phyloP scores from a whole-genome alignment of 2,113 vertebrate species.

The Brienomyrus longianalis region DNA sequence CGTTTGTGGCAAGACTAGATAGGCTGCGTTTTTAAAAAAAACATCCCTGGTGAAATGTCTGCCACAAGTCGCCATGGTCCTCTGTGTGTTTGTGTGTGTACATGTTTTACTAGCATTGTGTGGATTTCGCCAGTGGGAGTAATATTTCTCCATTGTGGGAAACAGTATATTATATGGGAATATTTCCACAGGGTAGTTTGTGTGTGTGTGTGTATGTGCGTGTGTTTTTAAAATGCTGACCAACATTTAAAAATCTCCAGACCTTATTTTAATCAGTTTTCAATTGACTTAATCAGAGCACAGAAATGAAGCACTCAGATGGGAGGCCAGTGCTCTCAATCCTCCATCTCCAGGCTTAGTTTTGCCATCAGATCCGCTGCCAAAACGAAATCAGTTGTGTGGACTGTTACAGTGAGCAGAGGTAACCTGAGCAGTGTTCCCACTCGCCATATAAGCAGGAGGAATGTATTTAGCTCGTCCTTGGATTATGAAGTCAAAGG shows the following conservation, averaged over 20 bases:
- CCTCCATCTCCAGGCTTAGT: background rate
- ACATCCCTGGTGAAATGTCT: background rate
- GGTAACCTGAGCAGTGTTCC: background rate
- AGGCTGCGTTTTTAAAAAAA: background rate
- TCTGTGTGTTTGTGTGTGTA: background rate
- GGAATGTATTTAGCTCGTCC: background rate
- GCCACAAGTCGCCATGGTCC: background rate
- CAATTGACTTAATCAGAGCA: background rate
- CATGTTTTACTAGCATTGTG: background rate
- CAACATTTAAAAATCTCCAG: background rate
- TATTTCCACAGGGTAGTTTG: background rate
- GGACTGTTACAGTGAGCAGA: background rate
- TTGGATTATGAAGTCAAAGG: background rate
- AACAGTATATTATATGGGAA: background rate
- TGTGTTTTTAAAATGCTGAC: background rate
- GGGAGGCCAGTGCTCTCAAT: background rate
- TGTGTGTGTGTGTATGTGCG: background rate
- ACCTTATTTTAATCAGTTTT: background rate
- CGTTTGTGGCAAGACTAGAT: background rate
- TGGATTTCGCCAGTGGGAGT: background rate
- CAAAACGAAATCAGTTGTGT: background rate
- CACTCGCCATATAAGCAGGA: background rate
- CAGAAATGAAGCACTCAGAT: background rate
- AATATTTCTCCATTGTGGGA: background rate
- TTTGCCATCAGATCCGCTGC: background rate